Base-by-base conservation (phyloP, 2,797 vertebrate genomes). In the Phrynocephalus forsythii region DNA sequence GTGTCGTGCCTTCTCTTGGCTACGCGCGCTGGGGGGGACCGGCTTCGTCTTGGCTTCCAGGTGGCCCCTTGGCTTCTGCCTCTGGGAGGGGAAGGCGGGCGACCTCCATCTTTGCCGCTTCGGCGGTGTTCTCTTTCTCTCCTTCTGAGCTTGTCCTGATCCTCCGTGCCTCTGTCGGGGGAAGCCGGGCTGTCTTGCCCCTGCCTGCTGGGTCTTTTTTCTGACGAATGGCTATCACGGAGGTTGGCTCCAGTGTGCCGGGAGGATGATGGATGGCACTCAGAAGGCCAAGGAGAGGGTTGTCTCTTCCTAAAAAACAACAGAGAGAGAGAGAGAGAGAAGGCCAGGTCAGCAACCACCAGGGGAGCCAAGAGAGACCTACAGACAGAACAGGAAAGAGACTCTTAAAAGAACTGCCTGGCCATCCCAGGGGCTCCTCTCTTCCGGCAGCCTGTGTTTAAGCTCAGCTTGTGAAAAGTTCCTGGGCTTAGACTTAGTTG, bases 1-100 rank as follows among this genome's bases (percentile, higher is more conserved):
- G 91, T 92, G 89, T 95, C 85, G 0, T 94, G 96, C 50, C 91
- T 93, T 26, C 90, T 94, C 85, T 87, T 92, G 77, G 4, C 2
- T 1, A 90, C 69, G 0, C 33, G 91, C 68, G 90, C 66, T 0
- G 38, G 7, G 0, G 68, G 73, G 1, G 94, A 94, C 0, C 77
- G 18, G 69, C 83, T 87, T 24, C 86, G 15, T 78, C 91, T 96
- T 88, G 91, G 91, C 44, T 89, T 94, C 48, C 67, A 87, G 48
- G 38, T 44, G 38, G 79, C 69, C 44, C 84, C 86, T 1, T n/a
- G 6, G 33, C 15, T 66, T 73, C 1, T 87, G 13, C 0, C 44
- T 6, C n/a, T 15, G 0, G 91, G 91, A 83, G 87, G 69, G 0
- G 60, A 63, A 9, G 69, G 87, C 13, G 6, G 83, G 20, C 15